Evolutionary conservation across 2,888 invertebrate species (phyloP).

Genomic region (Temnothorax rugatulus): DNA sequence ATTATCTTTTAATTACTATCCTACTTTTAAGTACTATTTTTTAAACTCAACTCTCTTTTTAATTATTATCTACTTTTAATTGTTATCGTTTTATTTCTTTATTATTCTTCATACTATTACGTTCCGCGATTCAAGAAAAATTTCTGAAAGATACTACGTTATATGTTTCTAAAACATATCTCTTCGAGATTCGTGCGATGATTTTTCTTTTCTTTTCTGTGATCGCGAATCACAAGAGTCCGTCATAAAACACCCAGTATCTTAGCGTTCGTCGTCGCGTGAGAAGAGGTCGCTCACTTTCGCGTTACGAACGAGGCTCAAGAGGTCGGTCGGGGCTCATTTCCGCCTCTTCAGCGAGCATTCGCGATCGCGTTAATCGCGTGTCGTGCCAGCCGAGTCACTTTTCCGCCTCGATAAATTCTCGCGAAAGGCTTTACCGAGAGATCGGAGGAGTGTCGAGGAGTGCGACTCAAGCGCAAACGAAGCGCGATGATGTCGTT

Average conservation of each 20-base stretch:
- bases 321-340: slow-evolving; percentile 28
- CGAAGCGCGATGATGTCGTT: slow-evolving; percentile 6
- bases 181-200: background rate
- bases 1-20: background rate
- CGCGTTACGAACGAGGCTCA: slow-evolving; percentile 12
- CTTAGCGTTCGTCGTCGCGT: slow-evolving; percentile 21
- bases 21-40: background rate
- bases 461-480: slow-evolving; percentile 17
- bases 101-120: background rate
- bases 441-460: slow-evolving; percentile 25
- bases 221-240: background rate
- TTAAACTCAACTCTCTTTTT: background rate
- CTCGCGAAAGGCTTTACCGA: background rate
- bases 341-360: slow-evolving; percentile 35
- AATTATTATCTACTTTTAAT: background rate
- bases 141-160: background rate
- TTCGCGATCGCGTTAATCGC: slow-evolving; percentile 43
- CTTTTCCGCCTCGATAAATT: slow-evolving; percentile 46
- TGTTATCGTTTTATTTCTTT: background rate
- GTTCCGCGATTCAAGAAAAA: background rate
- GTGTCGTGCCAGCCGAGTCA: slow-evolving; percentile 33
- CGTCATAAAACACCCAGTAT: slow-evolving; percentile 32
- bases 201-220: background rate
- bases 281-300: slow-evolving; percentile 34
- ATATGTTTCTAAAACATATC: background rate